phyloP scores from a whole-genome alignment of 1,140 invertebrate species.

The Diabrotica virgifera region DNA sequence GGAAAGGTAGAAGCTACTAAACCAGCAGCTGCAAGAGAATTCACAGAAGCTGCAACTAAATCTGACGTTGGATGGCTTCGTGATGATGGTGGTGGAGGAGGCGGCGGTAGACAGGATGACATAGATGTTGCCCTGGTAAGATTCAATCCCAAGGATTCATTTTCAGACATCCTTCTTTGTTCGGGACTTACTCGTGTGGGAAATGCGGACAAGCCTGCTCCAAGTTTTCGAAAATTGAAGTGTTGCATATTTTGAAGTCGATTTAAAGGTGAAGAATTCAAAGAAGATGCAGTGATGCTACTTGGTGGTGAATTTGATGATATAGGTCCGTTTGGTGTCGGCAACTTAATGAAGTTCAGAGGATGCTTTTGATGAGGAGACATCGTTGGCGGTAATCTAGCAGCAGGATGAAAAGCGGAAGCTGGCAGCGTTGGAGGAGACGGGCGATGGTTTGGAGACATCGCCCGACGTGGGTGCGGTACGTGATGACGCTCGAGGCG shows the following conservation, averaged over 20 bases:
- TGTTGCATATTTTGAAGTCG: slow-evolving; percentile 93
- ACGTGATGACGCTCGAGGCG: slow-evolving; percentile 43
- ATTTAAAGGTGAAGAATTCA: slow-evolving; percentile 74
- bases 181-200: slow-evolving; percentile 47
- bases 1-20: slow-evolving; percentile 50
- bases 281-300: slow-evolving; percentile 52
- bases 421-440: slow-evolving; percentile 55
- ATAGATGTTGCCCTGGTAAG: slow-evolving; percentile 59
- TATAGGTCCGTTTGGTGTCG: slow-evolving; percentile 38
- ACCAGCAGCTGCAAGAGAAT: slow-evolving; percentile 48
- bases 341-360: slow-evolving; percentile 44
- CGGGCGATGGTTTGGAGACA: slow-evolving; percentile 64
- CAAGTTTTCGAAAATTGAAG: slow-evolving; percentile 84
- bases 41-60: slow-evolving; percentile 52
- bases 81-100: slow-evolving; percentile 53
- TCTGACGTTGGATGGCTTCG: slow-evolving; percentile 57
- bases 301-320: slow-evolving; percentile 47
- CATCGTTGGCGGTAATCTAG: slow-evolving; percentile 49
- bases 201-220: slow-evolving; percentile 51
- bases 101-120: slow-evolving; percentile 61
- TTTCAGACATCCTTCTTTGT: slow-evolving; percentile 51
- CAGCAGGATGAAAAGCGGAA: slow-evolving; percentile 51
- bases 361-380: slow-evolving; percentile 53
- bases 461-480: slow-evolving; percentile 51
- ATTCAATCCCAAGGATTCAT: slow-evolving; percentile 57